Evolutionary conservation across 1,140 invertebrate genomes (phyloP).

Genomic region (Eciton burchellii): DNA sequence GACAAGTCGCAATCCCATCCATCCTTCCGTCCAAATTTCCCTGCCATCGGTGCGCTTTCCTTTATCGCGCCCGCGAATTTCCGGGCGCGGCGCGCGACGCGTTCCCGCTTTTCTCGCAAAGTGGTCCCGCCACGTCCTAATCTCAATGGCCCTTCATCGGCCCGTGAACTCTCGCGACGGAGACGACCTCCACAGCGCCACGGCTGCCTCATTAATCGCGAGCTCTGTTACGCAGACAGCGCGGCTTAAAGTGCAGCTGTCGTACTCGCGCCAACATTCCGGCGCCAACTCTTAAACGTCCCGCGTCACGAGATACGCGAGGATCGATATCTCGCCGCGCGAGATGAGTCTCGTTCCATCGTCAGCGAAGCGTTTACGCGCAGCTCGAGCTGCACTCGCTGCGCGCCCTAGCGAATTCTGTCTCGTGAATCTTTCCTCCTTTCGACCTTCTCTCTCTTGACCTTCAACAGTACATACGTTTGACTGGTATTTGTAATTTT

Average conservation of each 20-base stretch:
- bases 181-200: slow-evolving; percentile 54
- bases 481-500: too few relatives aligned
- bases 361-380: not conserved
- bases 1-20: not conserved
- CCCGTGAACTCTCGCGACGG: slow-evolving; percentile 51
- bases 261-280: slow-evolving; percentile 56
- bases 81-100: slow-evolving; percentile 27
- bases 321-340: slow-evolving; percentile 20
- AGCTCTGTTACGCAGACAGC: slow-evolving; percentile 57
- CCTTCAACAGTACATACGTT: too few relatives aligned
- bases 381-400: too few relatives aligned
- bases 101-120: slow-evolving; percentile 53
- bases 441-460: too few relatives aligned
- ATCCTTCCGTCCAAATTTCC: not conserved
- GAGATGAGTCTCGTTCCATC: not conserved
- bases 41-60: not conserved
- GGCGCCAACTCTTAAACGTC: slow-evolving; percentile 54
- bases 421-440: too few relatives aligned
- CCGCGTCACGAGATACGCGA: slow-evolving; percentile 21
- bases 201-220: slow-evolving; percentile 67
- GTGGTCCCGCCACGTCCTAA: slow-evolving; percentile 52
- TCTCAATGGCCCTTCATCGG: slow-evolving; percentile 66
- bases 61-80: not conserved
- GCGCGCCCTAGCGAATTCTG: too few relatives aligned
- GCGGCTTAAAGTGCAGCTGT: slow-evolving; percentile 53